Base-by-base conservation (phyloP, 1,140 invertebrate species). In the Drosophila leontia region DNA sequence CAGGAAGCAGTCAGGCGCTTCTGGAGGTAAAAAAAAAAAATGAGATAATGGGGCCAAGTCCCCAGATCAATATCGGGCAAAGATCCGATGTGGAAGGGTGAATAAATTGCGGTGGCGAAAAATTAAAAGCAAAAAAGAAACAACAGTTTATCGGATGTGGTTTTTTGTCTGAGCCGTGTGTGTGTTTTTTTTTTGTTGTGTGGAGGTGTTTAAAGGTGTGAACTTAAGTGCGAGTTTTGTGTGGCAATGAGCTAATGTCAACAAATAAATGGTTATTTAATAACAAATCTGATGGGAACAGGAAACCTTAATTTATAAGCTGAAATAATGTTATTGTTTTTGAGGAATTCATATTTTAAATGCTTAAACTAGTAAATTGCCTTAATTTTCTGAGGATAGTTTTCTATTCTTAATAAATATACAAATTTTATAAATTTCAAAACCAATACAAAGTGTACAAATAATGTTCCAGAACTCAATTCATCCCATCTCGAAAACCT, bases 1-100 rank as follows among this genome's bases (percentile, higher is more conserved):
- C 91, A 91, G 91, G 91, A 92, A 83, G 91, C 91, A 37, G 91
- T 92, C 50, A 87, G 84, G 55, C 85, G 84, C 34, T 92, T 92
- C 76, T 92, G 91, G 91, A 92, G 91, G 91, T 92, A 87, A 77
- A 39, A 61, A n/a, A n/a, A n/a, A 82, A 87, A 77, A 39, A 61
- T 78, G 62, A 44, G 75, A 85, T 86, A 82, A 75, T 63, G 48
- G 26, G 19, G 53, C 53, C 53, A 56, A 7, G 53, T n/a, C 11
- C 7, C 7, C 44, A 45, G 42, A 61, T 65, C 41, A 50, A 78
- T 85, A 80, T 72, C 67, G 1, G 4, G 1, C 8, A 8, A 42
- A n/a, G 53, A 44, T 50, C 50, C 13, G 15, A 50, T 44, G 3
- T 9, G 44, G 29, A 29, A 29, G 59, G 41, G 42, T 55, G 41